A percentile compares a stretch with the other conserved stretches of the same genome.
phyloP scores from a whole-genome alignment of 92 coral and sea anemone genomes.

The Phenganax marumi region DNA sequence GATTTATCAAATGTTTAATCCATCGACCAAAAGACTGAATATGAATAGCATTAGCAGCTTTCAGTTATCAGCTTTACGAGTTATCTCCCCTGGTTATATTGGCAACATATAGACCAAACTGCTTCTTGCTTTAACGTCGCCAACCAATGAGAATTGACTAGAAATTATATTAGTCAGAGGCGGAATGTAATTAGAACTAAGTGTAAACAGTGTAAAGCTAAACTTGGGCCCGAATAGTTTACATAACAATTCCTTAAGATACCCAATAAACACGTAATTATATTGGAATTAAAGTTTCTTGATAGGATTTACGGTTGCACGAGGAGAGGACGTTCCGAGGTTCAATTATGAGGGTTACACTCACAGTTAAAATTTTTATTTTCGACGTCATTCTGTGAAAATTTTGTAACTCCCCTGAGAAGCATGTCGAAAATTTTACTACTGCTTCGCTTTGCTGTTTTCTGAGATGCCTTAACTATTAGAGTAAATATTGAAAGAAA shows the following conservation, averaged over 20 bases:
- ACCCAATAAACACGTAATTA: conserved; percentile 99
- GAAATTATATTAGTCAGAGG: conserved; percentile 27
- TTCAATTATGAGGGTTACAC: not conserved
- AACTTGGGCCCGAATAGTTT: conserved; percentile 60
- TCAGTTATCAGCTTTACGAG: conserved; percentile 30
- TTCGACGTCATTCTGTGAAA: not conserved
- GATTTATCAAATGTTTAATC: conserved; percentile 26
- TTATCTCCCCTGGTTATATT: conserved; percentile 35
- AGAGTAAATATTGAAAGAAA: conserved; percentile 43
- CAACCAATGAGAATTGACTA: conserved; percentile 35
- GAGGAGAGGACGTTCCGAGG: conserved; percentile 1
- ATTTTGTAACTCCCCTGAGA: not conserved
- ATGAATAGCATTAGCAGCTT: conserved; percentile 38
- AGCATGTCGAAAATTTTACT: not conserved
- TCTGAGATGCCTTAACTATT: conserved; percentile 28
- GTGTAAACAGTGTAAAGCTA: conserved; percentile 44
- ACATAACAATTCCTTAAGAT: conserved; percentile 99
- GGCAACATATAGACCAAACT: conserved; percentile 22
- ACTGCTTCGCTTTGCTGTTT: not conserved
- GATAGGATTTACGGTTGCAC: conserved; percentile 58
- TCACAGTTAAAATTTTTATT: not conserved
- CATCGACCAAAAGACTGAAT: not conserved
- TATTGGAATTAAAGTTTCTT: conserved; percentile 83
- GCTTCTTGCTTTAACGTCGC: not conserved
- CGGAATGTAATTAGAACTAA: conserved; percentile 47